Evolutionary conservation across 2,888 invertebrate genomes (phyloP).

Genomic region (Halictus quadricinctus): DNA sequence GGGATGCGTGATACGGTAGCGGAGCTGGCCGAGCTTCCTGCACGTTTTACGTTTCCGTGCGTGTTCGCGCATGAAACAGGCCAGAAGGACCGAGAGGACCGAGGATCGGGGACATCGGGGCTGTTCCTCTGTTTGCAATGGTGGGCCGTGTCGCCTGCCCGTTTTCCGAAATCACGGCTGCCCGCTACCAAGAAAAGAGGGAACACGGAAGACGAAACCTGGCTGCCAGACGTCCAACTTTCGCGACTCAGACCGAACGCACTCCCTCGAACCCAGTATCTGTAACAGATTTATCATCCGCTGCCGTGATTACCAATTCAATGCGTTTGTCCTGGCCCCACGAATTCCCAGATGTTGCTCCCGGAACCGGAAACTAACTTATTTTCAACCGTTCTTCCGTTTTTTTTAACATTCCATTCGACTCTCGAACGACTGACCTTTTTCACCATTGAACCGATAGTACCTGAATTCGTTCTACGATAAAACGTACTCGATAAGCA

Average conservation of each 20-base stretch:
- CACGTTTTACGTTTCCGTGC: constrained; percentile 64
- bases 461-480: not conserved
- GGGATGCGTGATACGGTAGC: constrained; percentile 55
- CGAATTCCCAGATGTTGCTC: constrained; percentile 4
- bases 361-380: not conserved
- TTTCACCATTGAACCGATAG: not conserved
- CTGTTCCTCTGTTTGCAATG: constrained; percentile 38
- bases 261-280: not conserved
- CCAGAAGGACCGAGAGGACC: constrained; percentile 36
- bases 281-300: constrained; percentile 7
- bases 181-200: constrained; percentile 23
- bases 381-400: not conserved
- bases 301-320: not conserved
- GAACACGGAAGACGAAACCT: constrained; percentile 21
- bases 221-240: constrained; percentile 33
- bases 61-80: constrained; percentile 65
- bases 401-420: not conserved
- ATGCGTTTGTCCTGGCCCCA: not conserved
- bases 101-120: not conserved
- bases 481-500: not conserved
- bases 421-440: not conserved
- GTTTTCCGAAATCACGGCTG: constrained; percentile 40
- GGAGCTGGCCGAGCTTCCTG: constrained; percentile 33
- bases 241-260: not conserved
- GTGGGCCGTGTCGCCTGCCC: constrained; percentile 20